These are phyloP conservation scores for Neodon shergylaensis DNA, from an alignment of 2,113 vertebrate genomes.

Conservation along the genomic window DNA sequence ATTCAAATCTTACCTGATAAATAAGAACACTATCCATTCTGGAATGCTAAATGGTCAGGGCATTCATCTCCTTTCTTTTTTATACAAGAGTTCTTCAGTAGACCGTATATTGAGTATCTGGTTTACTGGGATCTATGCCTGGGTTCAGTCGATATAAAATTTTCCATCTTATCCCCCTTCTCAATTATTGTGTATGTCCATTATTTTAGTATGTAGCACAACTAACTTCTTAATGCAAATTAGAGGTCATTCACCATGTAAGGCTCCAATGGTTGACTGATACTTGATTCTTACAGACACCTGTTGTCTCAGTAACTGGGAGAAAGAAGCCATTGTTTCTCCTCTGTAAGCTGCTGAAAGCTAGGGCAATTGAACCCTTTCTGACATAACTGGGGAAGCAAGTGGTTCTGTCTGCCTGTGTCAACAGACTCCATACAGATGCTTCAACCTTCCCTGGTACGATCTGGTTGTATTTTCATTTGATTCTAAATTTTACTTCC, in stretches of 20 bases:
- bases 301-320: conserved; percentile 67
- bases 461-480: conserved; percentile 80
- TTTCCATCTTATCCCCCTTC: not conserved
- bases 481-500: conserved; percentile 84
- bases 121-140: not conserved
- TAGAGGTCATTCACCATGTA: conserved; percentile 5
- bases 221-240: conserved; percentile 35
- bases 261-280: not conserved
- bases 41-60: not conserved
- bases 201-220: not conserved
- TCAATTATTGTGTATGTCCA: not conserved
- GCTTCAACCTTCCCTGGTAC: conserved; percentile 77
- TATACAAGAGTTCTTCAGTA: not conserved
- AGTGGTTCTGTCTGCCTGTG: conserved; percentile 75
- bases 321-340: conserved; percentile 65
- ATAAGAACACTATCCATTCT: not conserved
- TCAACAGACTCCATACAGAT: conserved; percentile 75
- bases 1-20: not conserved
- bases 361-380: conserved; percentile 80
- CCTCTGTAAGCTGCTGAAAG: conserved; percentile 34
- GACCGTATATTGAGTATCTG: not conserved
- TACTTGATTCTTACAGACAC: not conserved
- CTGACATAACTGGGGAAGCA: conserved; percentile 79
- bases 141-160: not conserved
- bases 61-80: not conserved